These are phyloP conservation scores for Grus americana DNA, from an alignment of 2,113 vertebrate genomes.

Conservation along the genomic window DNA sequence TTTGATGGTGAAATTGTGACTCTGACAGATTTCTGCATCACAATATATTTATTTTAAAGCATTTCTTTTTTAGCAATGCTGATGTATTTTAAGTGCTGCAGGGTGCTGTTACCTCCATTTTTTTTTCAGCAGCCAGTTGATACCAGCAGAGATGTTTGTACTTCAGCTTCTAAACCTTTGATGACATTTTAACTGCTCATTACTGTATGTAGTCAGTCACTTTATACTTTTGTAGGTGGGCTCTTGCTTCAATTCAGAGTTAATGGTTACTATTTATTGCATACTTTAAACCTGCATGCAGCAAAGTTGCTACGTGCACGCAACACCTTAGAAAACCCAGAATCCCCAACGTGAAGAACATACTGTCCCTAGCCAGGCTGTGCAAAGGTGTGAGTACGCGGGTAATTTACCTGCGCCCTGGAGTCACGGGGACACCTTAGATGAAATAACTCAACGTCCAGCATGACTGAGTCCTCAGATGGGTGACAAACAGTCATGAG, in stretches of 20 bases:
- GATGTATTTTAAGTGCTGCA: slow-evolving; percentile 8
- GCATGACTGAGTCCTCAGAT: not conserved
- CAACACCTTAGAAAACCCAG: not conserved
- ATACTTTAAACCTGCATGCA: not conserved
- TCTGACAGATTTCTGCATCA: not conserved
- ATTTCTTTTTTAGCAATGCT: not conserved
- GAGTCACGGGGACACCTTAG: not conserved
- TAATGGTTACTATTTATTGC: slow-evolving; percentile 72
- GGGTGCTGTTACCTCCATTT: not conserved
- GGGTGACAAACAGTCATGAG: not conserved
- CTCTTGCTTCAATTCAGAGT: not conserved
- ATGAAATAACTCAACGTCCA: not conserved
- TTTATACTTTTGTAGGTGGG: slow-evolving; percentile 6
- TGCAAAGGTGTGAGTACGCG: not conserved
- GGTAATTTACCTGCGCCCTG: not conserved
- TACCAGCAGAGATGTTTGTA: slow-evolving; percentile 28
- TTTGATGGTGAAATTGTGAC: not conserved
- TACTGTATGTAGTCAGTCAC: not conserved
- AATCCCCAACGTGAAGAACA: not conserved
- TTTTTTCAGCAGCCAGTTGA: not conserved
- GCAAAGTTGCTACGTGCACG: not conserved
- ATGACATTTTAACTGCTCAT: slow-evolving; percentile 35
- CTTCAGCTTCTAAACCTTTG: slow-evolving; percentile 19
- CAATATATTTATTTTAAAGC: not conserved
- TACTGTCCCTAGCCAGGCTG: not conserved